phyloP scores from a whole-genome alignment of 2,113 vertebrate species.

The Circaetus cinerascens region DNA sequence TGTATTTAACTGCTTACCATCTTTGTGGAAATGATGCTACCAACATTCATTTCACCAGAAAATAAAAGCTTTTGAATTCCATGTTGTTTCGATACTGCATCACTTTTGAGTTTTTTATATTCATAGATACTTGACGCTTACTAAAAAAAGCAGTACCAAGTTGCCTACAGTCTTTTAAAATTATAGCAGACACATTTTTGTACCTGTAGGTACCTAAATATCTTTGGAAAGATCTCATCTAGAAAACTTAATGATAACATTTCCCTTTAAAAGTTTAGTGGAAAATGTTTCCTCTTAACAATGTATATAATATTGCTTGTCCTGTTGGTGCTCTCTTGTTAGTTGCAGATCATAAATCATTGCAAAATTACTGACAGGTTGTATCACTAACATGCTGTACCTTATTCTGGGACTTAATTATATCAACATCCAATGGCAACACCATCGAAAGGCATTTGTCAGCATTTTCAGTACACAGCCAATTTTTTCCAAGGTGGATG shows the following conservation, averaged over 20 bases:
- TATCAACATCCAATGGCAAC: neutral
- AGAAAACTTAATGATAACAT: neutral
- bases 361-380: neutral
- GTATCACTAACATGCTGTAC: neutral
- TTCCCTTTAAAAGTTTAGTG: neutral
- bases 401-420: slow-evolving; percentile 34
- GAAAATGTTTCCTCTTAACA: neutral
- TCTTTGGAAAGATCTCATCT: neutral
- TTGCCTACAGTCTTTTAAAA: neutral
- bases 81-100: neutral
- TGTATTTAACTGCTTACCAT: neutral
- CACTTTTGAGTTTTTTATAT: neutral
- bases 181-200: neutral
- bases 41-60: neutral
- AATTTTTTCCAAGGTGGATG: neutral
- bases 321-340: neutral
- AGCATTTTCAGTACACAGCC: neutral
- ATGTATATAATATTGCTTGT: neutral
- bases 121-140: accelerated
- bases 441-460: neutral
- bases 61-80: neutral
- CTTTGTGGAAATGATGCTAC: neutral
- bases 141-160: neutral
- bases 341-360: slow-evolving; percentile 22
- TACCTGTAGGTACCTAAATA: neutral